Conservation (phyloP, 1,140 invertebrate genomes). For the Pararge aegeria region DNA sequence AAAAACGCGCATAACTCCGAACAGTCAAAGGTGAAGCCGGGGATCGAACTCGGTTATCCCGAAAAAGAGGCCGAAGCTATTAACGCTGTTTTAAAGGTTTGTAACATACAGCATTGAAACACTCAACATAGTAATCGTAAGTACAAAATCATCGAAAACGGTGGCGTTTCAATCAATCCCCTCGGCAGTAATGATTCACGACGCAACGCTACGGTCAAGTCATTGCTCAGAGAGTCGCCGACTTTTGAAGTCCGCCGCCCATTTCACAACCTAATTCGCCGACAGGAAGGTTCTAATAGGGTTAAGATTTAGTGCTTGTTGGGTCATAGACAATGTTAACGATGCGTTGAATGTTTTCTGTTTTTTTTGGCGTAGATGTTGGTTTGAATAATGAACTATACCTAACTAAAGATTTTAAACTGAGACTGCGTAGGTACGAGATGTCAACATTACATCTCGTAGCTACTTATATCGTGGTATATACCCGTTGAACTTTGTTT, state of each 20-base stretch:
- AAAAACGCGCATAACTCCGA: too few relatives aligned
- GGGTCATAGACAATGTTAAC: conserved; percentile 44
- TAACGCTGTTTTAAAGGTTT: too few relatives aligned
- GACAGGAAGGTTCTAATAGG: conserved; percentile 65
- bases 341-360: conserved; percentile 1
- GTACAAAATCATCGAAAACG: conserved; percentile 20
- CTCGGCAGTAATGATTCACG: conserved; percentile 46
- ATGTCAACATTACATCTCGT: too few relatives aligned
- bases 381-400: background rate
- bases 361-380: conserved; percentile 12
- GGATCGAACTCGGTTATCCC: too few relatives aligned
- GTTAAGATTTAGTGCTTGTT: conserved; percentile 64
- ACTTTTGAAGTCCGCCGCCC: conserved; percentile 49
- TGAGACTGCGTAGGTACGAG: too few relatives aligned
- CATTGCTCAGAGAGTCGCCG: conserved; percentile 44
- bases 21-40: too few relatives aligned
- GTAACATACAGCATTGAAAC: too few relatives aligned
- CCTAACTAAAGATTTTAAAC: too few relatives aligned
- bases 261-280: conserved; percentile 52
- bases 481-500: too few relatives aligned
- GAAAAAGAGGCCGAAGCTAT: too few relatives aligned
- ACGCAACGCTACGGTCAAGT: conserved; percentile 19
- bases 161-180: conserved; percentile 50
- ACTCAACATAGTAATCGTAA: too few relatives aligned
- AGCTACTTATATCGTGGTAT: too few relatives aligned